Conservation (phyloP, 35 echinoderm and acorn worm species). For the Anneissia japonica region DNA sequence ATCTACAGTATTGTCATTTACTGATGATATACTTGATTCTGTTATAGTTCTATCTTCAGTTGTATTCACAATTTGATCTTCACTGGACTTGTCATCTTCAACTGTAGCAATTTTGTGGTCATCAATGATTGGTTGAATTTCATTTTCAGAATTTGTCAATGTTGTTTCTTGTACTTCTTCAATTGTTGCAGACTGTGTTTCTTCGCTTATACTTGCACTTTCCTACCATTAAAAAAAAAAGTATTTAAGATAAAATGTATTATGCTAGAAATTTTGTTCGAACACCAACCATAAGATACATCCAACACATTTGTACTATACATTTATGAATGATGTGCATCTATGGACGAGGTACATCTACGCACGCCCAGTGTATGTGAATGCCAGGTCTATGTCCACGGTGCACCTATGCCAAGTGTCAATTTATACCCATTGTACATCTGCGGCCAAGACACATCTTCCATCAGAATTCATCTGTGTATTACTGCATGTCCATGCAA, state of each 20-base stretch:
- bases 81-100: not conserved
- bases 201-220: not conserved
- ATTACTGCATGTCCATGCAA: too few species aligned
- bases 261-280: too few species aligned
- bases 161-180: not conserved
- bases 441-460: too few species aligned
- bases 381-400: too few species aligned
- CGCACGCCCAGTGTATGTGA: too few species aligned
- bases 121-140: not conserved
- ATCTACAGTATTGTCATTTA: not conserved
- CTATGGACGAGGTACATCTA: too few species aligned
- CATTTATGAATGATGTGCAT: too few species aligned
- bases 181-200: not conserved
- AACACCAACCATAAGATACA: too few species aligned
- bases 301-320: too few species aligned
- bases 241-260: not conserved
- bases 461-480: too few species aligned
- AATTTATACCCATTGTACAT: too few species aligned
- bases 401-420: too few species aligned
- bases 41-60: not conserved
- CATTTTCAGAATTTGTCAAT: not conserved
- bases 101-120: not conserved
- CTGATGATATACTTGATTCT: not conserved
- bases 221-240: not conserved
- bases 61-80: not conserved